Evolutionary conservation across 2,888 invertebrate species (phyloP), one percentile per base, ranked within the genome.

Genomic region (Latrodectus elegans): DNA sequence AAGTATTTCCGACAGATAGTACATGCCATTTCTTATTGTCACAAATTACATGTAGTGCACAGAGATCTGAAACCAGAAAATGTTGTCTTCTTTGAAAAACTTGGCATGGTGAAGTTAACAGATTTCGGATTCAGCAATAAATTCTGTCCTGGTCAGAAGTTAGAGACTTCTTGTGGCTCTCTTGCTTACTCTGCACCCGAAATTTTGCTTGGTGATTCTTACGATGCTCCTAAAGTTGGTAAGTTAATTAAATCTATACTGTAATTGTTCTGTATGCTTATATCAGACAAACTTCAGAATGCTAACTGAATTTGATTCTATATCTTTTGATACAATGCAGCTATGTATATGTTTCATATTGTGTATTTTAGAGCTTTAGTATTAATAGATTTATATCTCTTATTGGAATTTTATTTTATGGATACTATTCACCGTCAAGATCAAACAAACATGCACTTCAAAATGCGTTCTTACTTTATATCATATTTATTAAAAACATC

Each of bases 161-260:
- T 99, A 91, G 97, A 98, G 92, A 99, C 99, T 38, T 98, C 98
- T 60, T 99, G 99, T 93, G 99, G 99, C 52, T 98, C 98, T 90
- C 94, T 99, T 91, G 99, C 99, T 26, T 99, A 99, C 93, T 99
- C 99, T 4, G 99, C 99, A 12, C 99, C 99, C 1, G 99, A 99
- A 94, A 99, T 99, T 91, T 94, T 99, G 88, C 94, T 99, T 81
- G 99, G 99, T 38, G 99, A 99, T 93, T 97, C 97, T 1, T 99
- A 99, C 93, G 99, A 99, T 93, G 99, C 99, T 67, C 99, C 99
- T 26, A 99, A 99, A 90, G 99, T 99, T 90, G 97, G 96, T 96
- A 91, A 94, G 95, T 90, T 70, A 91, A 17, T 52, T 8, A 38
- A 9, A 68, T 14, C 14, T 38, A 6, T 12, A 68, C 12, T 17